Percentiles rank a stretch among this genome's conserved stretches.
Evolutionary conservation across 2,113 vertebrate genomes (phyloP).

Genomic region (Carollia perspicillata): DNA sequence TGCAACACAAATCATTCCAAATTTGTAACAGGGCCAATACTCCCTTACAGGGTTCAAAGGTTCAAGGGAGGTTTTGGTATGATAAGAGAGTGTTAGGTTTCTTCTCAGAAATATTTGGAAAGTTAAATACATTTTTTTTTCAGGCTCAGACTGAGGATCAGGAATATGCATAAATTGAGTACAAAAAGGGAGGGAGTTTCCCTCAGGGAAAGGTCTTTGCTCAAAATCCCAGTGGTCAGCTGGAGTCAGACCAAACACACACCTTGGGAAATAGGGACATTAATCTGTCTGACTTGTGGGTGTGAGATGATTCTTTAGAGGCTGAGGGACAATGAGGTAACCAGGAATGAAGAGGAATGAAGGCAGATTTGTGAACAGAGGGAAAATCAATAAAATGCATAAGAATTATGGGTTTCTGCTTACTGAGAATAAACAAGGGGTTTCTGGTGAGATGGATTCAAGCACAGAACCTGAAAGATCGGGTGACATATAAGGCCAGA

Average conservation of each 20-base stretch:
- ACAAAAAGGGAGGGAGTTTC: not conserved
- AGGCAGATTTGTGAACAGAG: constrained; percentile 62
- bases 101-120: constrained; percentile 16
- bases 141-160: not conserved
- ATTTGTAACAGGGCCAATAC: not conserved
- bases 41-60: not conserved
- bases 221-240: constrained; percentile 49
- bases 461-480: constrained; percentile 34
- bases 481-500: constrained; percentile 25
- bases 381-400: constrained; percentile 48
- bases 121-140: not conserved
- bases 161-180: constrained; percentile 28
- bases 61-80: not conserved
- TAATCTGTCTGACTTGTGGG: constrained; percentile 67
- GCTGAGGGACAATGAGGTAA: constrained; percentile 61
- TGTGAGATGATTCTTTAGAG: constrained; percentile 69
- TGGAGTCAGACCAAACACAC: constrained; percentile 64
- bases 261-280: constrained; percentile 60
- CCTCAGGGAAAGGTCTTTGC: not conserved
- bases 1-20: constrained; percentile 9
- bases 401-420: constrained; percentile 64
- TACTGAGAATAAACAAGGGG: constrained; percentile 47
- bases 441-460: constrained; percentile 51
- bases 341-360: constrained; percentile 50
- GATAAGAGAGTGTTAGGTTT: constrained; percentile 36